Base-by-base conservation (phyloP, 2,888 invertebrate genomes). In the Portevinia maculata region DNA sequence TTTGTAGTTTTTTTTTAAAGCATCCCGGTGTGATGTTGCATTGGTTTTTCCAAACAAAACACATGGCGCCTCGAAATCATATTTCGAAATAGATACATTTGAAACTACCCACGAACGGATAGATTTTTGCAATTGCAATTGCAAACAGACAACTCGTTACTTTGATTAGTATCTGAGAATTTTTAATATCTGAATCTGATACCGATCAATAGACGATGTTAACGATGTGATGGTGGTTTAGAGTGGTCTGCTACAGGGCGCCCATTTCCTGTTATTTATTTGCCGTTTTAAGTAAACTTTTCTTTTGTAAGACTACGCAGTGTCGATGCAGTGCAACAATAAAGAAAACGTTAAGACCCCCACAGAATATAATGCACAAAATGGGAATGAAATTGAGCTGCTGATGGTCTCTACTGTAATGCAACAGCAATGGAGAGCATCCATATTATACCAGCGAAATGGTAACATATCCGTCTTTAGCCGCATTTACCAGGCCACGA, bases 401-500 rank as follows among this genome's bases (percentile, higher is more conserved):
- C 69, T 75, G 69, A 24, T 24, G 24, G 69, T 41, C 41, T 44
- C 24, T 78, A n/a, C 21, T 69, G 34, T 53, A 55, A 30, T 39
- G 44, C 44, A 60, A 32, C 50, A 62, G 64, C 76, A 71, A 60
- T 83, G 71, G 55, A 39, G 62, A 50, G 65, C 76, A 71, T 78
- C 71, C 55, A 57, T 65, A 64, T 70, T 70, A 57, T 52, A 39
- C 53, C 53, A 76, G n/a, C 52, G 52, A 78, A 83, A 83, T 78
- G 83, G 83, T 83, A 83, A 83, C 83, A 83, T 83, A 83, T 83
- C 83, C 65, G 83, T 78, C 78, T 83, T 78, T 55, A 32, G 57
- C 21, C 17, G 34, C 55, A 46, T 71, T 57, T 48, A 48, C 46
- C 60, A 75, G 59, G 67, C 59, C 83, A 78, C 78, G 81, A 70